These are phyloP conservation scores for Cephus sareptanus DNA, from an alignment of 2,888 invertebrate genomes.

Conservation along the genomic window DNA sequence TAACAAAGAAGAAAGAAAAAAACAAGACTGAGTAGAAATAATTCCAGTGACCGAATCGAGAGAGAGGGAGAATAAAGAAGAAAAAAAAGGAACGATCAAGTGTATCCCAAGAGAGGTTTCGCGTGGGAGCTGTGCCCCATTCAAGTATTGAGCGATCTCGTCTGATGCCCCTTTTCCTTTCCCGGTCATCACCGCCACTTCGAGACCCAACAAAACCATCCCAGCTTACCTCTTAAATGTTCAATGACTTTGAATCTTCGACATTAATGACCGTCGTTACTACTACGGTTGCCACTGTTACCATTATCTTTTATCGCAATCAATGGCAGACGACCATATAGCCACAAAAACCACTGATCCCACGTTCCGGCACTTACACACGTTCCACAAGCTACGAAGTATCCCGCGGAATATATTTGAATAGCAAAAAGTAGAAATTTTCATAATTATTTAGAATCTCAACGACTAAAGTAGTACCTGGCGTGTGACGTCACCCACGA, in stretches of 20 bases:
- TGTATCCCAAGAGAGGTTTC: constrained; percentile 1
- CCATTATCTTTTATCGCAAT: background rate
- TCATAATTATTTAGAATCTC: background rate
- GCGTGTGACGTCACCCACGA: background rate
- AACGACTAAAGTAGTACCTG: background rate
- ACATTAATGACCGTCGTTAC: background rate
- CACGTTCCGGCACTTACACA: background rate
- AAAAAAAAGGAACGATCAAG: background rate
- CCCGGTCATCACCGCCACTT: constrained; percentile 1
- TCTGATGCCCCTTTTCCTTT: background rate
- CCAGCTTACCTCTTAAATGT: background rate
- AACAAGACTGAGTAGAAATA: background rate
- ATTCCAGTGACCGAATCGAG: background rate
- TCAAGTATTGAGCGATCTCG: constrained; percentile 20
- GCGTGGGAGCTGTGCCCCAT: constrained; percentile 4
- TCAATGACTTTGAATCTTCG: background rate
- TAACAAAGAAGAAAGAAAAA: background rate
- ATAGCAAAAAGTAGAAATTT: background rate
- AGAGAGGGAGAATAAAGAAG: background rate
- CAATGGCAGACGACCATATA: background rate
- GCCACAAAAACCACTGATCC: background rate
- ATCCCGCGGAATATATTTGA: background rate
- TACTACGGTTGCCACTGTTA: background rate
- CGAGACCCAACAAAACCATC: background rate
- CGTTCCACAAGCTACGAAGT: background rate